phyloP scores from a whole-genome alignment of 2,797 vertebrate species.

The Enteromius afrohamiltoni region DNA sequence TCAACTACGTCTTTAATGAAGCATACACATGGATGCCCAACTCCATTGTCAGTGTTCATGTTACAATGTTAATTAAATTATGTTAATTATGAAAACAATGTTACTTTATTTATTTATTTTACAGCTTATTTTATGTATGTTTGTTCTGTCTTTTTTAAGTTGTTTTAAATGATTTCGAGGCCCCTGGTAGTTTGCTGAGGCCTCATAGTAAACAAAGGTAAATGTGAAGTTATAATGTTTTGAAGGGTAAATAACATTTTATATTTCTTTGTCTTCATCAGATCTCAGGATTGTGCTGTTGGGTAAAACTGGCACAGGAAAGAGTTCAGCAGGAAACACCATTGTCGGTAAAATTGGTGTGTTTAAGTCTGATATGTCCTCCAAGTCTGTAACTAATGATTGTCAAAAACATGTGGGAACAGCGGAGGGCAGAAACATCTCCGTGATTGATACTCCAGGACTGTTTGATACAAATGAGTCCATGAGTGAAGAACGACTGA shows the following conservation, averaged over 20 bases:
- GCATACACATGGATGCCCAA: no score
- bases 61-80: neutral
- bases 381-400: neutral
- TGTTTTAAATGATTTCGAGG: neutral
- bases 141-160: neutral
- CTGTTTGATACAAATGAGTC: neutral
- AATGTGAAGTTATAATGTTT: neutral
- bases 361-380: neutral
- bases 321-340: conserved; percentile 34
- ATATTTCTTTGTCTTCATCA: neutral
- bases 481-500: neutral
- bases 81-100: neutral
- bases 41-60: no score
- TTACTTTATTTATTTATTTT: neutral
- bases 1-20: no score
- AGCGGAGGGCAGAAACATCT: neutral
- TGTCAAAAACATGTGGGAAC: neutral
- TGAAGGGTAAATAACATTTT: neutral
- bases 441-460: conserved; percentile 35
- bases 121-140: neutral
- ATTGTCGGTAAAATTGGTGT: neutral
- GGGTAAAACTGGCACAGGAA: conserved; percentile 20
- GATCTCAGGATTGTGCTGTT: conserved; percentile 26
- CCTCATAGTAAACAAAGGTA: neutral
- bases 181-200: neutral